phyloP scores from a whole-genome alignment of 2,888 invertebrate species.

The Microplitis manilae region DNA sequence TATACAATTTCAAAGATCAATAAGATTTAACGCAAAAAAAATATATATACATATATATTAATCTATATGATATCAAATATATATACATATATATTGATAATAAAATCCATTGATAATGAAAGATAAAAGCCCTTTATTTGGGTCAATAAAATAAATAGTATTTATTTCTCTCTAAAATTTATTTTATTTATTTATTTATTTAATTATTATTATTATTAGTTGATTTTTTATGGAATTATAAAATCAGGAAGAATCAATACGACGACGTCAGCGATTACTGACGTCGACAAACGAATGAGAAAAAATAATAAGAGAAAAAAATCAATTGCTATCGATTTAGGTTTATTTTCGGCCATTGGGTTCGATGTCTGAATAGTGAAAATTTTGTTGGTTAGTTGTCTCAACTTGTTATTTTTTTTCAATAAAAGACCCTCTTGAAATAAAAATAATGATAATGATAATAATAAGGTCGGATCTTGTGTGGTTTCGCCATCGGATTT shows the following conservation, averaged over 20 bases:
- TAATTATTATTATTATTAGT: background rate
- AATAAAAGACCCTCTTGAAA: background rate
- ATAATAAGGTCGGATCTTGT: background rate
- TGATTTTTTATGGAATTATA: background rate
- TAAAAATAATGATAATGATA: background rate
- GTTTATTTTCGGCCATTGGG: background rate
- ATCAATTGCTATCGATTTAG: background rate
- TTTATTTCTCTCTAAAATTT: no score
- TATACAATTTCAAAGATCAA: no score
- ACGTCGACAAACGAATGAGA: background rate
- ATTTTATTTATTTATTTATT: background rate
- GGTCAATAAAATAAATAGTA: background rate
- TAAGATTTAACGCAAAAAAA: background rate
- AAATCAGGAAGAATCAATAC: background rate
- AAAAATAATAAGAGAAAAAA: background rate
- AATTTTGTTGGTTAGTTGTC: background rate
- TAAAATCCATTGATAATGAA: background rate
- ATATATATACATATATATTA: background rate
- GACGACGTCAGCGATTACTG: background rate
- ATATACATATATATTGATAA: background rate
- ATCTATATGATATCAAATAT: no score
- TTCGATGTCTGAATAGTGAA: background rate
- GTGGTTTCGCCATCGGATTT: background rate
- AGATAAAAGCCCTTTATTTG: background rate
- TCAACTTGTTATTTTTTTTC: background rate